phyloP scores from a whole-genome alignment of 2,888 invertebrate species.

The Pristionchus maxplancki region DNA sequence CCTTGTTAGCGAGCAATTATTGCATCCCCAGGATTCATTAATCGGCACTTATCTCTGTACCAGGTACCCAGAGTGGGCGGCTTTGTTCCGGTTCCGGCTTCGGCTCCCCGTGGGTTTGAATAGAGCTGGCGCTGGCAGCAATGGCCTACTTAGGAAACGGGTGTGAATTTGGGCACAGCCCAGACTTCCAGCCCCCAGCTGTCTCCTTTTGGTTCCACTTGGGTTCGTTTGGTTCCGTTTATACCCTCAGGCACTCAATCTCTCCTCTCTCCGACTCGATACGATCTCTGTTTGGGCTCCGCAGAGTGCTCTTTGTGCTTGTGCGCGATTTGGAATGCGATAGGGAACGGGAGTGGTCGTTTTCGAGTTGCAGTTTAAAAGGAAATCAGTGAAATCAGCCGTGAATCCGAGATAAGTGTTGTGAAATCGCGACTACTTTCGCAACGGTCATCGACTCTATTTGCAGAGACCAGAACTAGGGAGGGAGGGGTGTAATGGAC shows the following conservation, averaged over 20 bases:
- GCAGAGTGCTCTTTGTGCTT: not conserved
- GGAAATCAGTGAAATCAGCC: not conserved
- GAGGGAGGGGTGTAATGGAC: not conserved
- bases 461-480: not conserved
- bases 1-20: not conserved
- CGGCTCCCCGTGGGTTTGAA: not conserved
- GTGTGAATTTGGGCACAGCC: not conserved
- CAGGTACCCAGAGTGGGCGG: not conserved
- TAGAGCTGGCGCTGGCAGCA: not conserved
- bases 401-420: not conserved
- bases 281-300: not conserved
- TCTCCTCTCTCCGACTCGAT: not conserved
- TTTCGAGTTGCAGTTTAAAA: not conserved
- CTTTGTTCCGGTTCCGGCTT: not conserved
- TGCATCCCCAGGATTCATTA: constrained; percentile 8
- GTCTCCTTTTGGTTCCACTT: not conserved
- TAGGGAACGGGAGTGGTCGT: constrained; percentile 2
- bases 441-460: constrained; percentile 1
- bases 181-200: not conserved
- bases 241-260: constrained; percentile 4
- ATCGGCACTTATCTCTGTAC: not conserved
- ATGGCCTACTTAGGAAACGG: not conserved
- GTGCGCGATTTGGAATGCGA: not conserved
- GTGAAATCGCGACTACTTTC: not conserved
- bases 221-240: not conserved